Base-by-base conservation (phyloP, 2,888 invertebrate genomes). In the Idaea biselata region DNA sequence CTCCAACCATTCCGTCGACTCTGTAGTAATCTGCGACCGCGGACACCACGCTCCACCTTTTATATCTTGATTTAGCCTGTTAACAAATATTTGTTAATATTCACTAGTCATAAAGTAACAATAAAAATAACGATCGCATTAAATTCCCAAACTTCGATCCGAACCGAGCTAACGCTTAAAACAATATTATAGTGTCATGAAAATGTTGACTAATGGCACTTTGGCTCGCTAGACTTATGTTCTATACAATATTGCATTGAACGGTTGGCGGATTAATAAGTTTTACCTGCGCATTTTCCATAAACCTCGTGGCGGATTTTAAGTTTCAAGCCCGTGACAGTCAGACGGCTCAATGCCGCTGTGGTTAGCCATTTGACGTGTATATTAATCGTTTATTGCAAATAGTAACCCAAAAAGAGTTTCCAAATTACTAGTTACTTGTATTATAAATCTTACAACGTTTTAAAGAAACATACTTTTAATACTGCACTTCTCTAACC, bases 11-110 rank as follows among this genome's bases (percentile, higher is more conserved):
- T 96, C 96, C 65, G 93, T 94, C 2, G 95, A 93, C 75, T 96
- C 96, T n/a, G 95, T 94, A 25, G 96, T 96, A 78, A 97, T 96
- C 83, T 95, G 95, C 60, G 94, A 93, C 86, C 95, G 95, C 14
- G 98, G 98, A 89, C 98, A 98, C 98, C 98, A 98, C 0, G 98
- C 98, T 58, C 98, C 98, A 16, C 97, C 97, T 78, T 95, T 95
- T 71, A 94, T 93, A 81, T 98, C 98, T 75, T 95, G 95, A 71
- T 96, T 95, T 73, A 98, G 93, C 84, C 98, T 98, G 94, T 32
- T 55, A 66, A 91, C 87, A 66, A 69, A 18, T 44, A 44, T 56
- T 62, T 18, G 56, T 32, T 54, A 31, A 58, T 61, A 55, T 16
- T 54, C 32, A 61, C 44, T 8, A 44, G 44, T 44, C 44, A 11